These are phyloP conservation scores for Stenoptilia bipunctidactyla DNA, from an alignment of 2,888 invertebrate species.

Conservation along the genomic window DNA sequence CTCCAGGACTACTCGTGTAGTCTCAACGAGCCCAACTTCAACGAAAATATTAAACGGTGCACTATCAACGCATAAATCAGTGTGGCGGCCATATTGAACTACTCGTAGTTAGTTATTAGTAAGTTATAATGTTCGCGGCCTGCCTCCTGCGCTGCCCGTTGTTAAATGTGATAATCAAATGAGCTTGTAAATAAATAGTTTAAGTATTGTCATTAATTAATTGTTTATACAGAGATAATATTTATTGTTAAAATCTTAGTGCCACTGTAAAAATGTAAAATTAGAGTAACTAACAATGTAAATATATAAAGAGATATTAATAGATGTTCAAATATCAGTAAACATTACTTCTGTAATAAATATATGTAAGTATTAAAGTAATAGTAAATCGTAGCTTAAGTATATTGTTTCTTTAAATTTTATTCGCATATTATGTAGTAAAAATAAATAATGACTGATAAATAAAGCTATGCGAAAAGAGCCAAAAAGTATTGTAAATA, in stretches of 20 bases:
- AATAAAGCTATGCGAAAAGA: neutral
- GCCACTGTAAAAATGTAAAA: constrained; percentile 28
- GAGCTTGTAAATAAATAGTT: constrained; percentile 58
- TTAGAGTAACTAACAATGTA: constrained; percentile 30
- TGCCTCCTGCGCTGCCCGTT: neutral
- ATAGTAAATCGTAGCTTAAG: neutral
- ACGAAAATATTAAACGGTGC: constrained; percentile 71
- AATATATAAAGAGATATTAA: constrained; percentile 25
- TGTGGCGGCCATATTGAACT: constrained; percentile 81
- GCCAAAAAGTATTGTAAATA: constrained; percentile 1
- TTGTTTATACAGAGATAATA: constrained; percentile 22
- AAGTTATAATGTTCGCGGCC: neutral
- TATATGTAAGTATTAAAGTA: neutral
- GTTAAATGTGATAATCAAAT: constrained; percentile 62
- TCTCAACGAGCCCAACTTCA: constrained; percentile 62
- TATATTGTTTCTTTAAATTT: too few species aligned
- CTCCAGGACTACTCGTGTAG: constrained; percentile 54
- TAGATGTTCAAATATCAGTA: constrained; percentile 16
- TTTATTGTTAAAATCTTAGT: constrained; percentile 47
- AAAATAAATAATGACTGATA: constrained; percentile 1
- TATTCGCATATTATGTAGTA: too few species aligned
- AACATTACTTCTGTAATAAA: constrained; percentile 1
- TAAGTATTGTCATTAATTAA: constrained; percentile 18
- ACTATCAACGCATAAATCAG: constrained; percentile 74
- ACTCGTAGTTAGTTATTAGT: constrained; percentile 19